These are phyloP conservation scores for Cantharis flavilabris DNA, from an alignment of 2,888 invertebrate genomes.

Conservation along the genomic window DNA sequence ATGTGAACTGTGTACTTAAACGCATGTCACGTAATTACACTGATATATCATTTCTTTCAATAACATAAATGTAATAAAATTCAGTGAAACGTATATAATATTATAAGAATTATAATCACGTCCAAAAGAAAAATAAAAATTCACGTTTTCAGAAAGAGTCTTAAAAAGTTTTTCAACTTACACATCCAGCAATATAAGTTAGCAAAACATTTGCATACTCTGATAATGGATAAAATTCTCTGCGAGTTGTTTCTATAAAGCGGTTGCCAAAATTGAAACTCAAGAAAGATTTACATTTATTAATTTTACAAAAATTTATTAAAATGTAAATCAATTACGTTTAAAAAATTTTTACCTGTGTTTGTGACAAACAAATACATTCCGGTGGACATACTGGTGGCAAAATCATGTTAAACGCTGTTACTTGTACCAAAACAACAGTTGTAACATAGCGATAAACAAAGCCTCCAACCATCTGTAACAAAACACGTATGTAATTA, in stretches of 20 bases:
- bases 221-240: slow-evolving; percentile 28
- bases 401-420: slow-evolving; percentile 49
- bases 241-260: slow-evolving; percentile 17
- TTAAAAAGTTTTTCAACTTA: slow-evolving; percentile 30
- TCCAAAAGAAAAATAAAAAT: slow-evolving; percentile 27
- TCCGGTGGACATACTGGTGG: slow-evolving; percentile 75
- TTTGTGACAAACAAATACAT: slow-evolving; percentile 85
- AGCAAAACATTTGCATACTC: slow-evolving; percentile 36
- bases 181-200: slow-evolving; percentile 39
- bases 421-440: slow-evolving; percentile 48
- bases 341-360: slow-evolving; percentile 66
- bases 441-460: slow-evolving; percentile 45
- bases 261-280: slow-evolving; percentile 12
- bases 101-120: slow-evolving; percentile 39
- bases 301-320: neutral
- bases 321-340: neutral
- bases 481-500: slow-evolving; percentile 22
- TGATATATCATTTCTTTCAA: neutral
- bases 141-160: slow-evolving; percentile 10
- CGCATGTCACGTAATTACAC: neutral
- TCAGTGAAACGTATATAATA: neutral
- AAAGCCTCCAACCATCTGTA: slow-evolving; percentile 52
- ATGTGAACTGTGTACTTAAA: neutral
- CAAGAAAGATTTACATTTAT: neutral
- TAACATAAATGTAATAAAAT: neutral